Evolutionary conservation across 2,888 invertebrate genomes (phyloP).

Genomic region (Pseudanteris insignis): DNA sequence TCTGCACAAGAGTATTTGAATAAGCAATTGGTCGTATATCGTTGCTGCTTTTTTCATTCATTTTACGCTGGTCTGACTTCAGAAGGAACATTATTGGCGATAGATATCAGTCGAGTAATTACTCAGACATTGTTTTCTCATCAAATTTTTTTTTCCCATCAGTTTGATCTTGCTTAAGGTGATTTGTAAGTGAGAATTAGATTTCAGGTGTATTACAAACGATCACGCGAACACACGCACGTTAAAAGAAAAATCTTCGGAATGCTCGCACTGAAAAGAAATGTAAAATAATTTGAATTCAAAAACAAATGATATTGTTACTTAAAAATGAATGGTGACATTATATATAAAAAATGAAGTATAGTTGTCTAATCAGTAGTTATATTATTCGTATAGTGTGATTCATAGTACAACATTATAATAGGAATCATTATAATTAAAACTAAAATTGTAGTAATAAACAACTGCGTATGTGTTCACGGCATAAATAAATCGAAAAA

Average conservation of each 20-base stretch:
- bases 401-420: conserved; percentile 42
- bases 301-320: too few relatives aligned
- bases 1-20: conserved; percentile 35
- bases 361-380: conserved; percentile 46
- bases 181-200: conserved; percentile 26
- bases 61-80: conserved; percentile 13
- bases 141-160: too few relatives aligned
- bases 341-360: conserved; percentile 24
- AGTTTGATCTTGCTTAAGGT: too few relatives aligned
- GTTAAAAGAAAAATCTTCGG: conserved; percentile 1
- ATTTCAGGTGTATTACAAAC: conserved; percentile 35
- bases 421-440: conserved; percentile 45
- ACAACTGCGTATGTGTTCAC: conserved; percentile 51
- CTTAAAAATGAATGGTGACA: conserved; percentile 13
- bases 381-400: conserved; percentile 45
- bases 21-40: conserved; percentile 26
- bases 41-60: conserved; percentile 19
- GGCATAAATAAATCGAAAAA: conserved; percentile 50
- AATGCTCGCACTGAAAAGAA: conserved; percentile 6
- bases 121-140: too few relatives aligned
- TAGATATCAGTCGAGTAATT: conserved; percentile 11
- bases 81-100: conserved; percentile 29
- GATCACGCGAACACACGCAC: not conserved
- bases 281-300: not conserved
- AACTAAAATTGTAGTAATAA: conserved; percentile 45